A percentile compares a stretch with the other conserved stretches of the same genome.
These are phyloP conservation scores for Sylvicapra grimmia DNA, from an alignment of 2,113 vertebrate genomes.

Conservation along the genomic window DNA sequence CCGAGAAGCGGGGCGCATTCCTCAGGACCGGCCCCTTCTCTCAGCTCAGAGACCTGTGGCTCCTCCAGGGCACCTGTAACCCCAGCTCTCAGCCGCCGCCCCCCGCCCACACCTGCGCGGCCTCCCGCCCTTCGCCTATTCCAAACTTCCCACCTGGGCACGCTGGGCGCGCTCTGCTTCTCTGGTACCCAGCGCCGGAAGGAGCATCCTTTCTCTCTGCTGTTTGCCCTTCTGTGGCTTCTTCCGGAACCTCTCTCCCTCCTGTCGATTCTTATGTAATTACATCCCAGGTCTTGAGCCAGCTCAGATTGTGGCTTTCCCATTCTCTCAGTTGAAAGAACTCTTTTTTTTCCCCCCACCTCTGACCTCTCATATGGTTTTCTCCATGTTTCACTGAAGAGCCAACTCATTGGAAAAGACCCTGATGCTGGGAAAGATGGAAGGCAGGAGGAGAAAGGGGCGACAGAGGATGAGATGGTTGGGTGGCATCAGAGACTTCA, in stretches of 20 bases:
- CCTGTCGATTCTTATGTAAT: accelerated
- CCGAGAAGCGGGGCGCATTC: conserved; percentile 51
- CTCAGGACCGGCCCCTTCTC: background rate
- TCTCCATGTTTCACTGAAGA: background rate
- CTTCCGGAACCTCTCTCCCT: background rate
- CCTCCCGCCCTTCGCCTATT: background rate
- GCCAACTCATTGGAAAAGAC: background rate
- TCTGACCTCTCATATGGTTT: background rate
- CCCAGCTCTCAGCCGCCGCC: background rate
- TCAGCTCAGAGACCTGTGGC: background rate
- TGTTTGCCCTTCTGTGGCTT: background rate
- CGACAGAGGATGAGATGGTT: background rate
- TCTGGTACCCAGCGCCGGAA: accelerated
- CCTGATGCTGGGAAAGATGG: background rate
- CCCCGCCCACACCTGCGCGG: background rate
- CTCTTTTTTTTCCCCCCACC: accelerated
- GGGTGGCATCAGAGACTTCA: background rate
- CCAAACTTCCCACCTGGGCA: background rate
- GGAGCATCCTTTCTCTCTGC: background rate
- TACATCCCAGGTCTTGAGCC: background rate
- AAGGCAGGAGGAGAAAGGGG: background rate
- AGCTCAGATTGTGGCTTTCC: background rate
- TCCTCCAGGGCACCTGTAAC: background rate
- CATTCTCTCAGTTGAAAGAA: background rate
- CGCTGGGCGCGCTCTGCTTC: background rate